phyloP scores from a whole-genome alignment of 2,797 vertebrate species.

The Chelon labrosus region DNA sequence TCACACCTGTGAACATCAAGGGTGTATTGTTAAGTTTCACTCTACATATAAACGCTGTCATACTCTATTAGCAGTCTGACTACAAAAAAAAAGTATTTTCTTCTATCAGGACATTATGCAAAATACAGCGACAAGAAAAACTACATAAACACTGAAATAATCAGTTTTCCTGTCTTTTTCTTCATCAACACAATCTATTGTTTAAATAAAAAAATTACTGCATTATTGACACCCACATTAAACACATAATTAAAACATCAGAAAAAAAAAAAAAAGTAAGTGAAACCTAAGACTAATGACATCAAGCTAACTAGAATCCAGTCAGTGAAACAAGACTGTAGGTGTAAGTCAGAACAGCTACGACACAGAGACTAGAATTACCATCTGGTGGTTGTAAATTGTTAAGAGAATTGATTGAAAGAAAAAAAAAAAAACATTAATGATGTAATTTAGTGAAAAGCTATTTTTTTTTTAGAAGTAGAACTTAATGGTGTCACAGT shows the following conservation, averaged over 20 bases:
- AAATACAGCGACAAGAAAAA: background rate
- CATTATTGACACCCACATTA: background rate
- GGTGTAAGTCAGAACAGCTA: background rate
- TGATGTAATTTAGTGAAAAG: too few relatives aligned
- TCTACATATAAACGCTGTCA: conserved; percentile 10
- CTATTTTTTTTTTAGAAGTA: too few relatives aligned
- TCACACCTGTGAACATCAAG: conserved; percentile 16
- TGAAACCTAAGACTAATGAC: background rate
- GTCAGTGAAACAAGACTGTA: background rate
- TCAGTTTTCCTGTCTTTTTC: too few relatives aligned
- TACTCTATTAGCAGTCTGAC: background rate
- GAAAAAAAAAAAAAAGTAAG: background rate
- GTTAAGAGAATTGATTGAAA: too few relatives aligned
- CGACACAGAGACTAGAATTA: background rate
- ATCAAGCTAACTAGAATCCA: background rate
- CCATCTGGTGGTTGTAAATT: background rate
- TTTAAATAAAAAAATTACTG: background rate
- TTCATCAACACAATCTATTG: background rate
- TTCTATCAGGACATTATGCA: background rate
- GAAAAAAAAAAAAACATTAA: too few relatives aligned
- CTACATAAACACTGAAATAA: background rate
- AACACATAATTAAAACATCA: too few relatives aligned
- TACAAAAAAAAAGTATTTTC: background rate
- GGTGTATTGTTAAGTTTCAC: conserved; percentile 15
- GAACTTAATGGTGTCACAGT: too few relatives aligned